These are phyloP conservation scores for Cephalopterus ornatus DNA, from an alignment of 2,113 vertebrate genomes.

Conservation along the genomic window DNA sequence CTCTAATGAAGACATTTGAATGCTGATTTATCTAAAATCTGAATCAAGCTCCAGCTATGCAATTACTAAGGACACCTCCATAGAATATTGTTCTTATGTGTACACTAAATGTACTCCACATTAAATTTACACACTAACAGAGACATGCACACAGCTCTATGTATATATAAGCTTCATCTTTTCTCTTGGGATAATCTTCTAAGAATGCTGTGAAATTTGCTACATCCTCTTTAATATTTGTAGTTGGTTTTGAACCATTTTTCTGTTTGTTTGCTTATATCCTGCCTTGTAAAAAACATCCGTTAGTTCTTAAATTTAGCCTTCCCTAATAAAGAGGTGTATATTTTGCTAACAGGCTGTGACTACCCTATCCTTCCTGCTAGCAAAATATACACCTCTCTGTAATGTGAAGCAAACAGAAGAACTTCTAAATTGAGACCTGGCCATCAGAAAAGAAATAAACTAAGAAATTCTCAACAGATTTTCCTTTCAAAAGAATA, in stretches of 20 bases:
- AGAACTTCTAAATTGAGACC: not conserved
- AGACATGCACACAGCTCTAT: not conserved
- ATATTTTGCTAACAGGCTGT: conserved; percentile 50
- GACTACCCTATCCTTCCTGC: conserved; percentile 46
- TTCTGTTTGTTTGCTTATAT: conserved; percentile 55
- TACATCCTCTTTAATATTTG: conserved; percentile 39
- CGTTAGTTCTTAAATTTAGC: conserved; percentile 42
- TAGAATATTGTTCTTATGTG: not conserved
- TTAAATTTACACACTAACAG: not conserved
- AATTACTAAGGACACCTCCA: not conserved
- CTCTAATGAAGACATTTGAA: not conserved
- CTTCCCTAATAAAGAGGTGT: conserved; percentile 1
- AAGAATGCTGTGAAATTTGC: conserved; percentile 1
- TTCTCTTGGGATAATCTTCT: conserved; percentile 14
- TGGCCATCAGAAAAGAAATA: not conserved
- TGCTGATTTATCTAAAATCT: not conserved
- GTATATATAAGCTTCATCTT: not conserved
- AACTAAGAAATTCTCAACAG: not conserved
- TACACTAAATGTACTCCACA: not conserved
- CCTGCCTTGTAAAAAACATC: conserved; percentile 39
- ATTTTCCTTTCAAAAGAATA: not conserved
- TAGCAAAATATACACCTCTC: not conserved
- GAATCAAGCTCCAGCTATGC: not conserved
- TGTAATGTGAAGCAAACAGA: not conserved
- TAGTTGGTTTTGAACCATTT: conserved; percentile 11